Percentiles rank a stretch among this genome's conserved stretches.
Conservation (phyloP, 1,140 invertebrate genomes). For the Sweltsa coloradensis region DNA sequence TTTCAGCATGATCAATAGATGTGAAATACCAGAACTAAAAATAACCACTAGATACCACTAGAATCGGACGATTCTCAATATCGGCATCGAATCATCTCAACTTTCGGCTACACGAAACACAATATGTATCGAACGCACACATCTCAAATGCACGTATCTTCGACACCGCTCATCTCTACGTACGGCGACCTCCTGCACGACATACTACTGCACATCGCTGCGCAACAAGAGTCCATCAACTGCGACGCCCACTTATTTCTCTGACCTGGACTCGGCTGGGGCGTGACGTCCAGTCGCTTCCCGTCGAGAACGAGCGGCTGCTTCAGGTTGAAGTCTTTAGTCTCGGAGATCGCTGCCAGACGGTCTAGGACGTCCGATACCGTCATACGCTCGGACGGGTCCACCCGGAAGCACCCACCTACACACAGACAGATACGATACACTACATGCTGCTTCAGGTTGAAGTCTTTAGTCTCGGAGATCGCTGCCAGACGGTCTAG, state of each 20-base stretch:
- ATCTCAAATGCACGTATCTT: too few relatives aligned
- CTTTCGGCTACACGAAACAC: too few relatives aligned
- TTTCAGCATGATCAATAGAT: too few relatives aligned
- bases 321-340: constrained; percentile 63
- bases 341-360: constrained; percentile 75
- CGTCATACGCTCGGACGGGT: constrained; percentile 64
- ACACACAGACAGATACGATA: too few relatives aligned
- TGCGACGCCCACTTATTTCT: neutral
- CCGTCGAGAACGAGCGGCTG: constrained; percentile 54
- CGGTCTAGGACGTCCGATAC: constrained; percentile 70
- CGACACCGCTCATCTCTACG: too few relatives aligned
- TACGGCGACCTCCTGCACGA: too few relatives aligned
- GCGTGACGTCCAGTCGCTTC: constrained; percentile 37
- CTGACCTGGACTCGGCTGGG: constrained; percentile 7
- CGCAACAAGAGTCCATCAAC: neutral
- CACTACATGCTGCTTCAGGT: constrained; percentile 62
- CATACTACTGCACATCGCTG: too few relatives aligned
- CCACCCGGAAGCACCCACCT: constrained; percentile 71
- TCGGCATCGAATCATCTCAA: too few relatives aligned
- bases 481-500: constrained; percentile 78
- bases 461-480: constrained; percentile 67
- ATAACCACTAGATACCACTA: too few relatives aligned
- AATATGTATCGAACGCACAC: too few relatives aligned
- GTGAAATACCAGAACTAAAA: too few relatives aligned
- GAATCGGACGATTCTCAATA: too few relatives aligned